Conservation (phyloP, 1,140 invertebrate genomes). For the Aplysia californica region DNA sequence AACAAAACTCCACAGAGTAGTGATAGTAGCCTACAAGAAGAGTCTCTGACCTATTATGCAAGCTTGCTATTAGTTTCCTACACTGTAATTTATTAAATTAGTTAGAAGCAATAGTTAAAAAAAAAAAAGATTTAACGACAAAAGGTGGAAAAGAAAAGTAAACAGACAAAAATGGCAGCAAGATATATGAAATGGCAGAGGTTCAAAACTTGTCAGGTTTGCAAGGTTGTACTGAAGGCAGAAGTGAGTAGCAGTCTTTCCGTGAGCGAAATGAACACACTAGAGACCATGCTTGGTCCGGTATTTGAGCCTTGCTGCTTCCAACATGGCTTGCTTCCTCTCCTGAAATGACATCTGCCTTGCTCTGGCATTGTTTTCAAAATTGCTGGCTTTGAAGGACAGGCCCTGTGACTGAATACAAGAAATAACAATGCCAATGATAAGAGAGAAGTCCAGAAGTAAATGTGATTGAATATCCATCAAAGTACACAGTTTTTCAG, state of each 20-base stretch:
- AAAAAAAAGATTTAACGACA: too few species aligned
- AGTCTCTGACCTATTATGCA: too few species aligned
- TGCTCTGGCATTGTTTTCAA: slow-evolving; percentile 75
- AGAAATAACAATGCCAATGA: background rate
- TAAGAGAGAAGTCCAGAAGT: slow-evolving; percentile 31
- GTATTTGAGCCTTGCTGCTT: slow-evolving; percentile 80
- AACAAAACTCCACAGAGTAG: too few species aligned
- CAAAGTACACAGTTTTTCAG: background rate
- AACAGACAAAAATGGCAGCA: background rate
- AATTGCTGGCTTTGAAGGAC: slow-evolving; percentile 52
- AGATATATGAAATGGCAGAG: background rate
- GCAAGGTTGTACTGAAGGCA: too few species aligned
- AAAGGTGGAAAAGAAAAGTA: too few species aligned
- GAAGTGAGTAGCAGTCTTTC: background rate
- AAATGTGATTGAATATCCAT: slow-evolving; percentile 12
- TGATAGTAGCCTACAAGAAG: too few species aligned
- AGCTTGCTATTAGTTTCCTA: too few species aligned
- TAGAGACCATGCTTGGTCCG: slow-evolving; percentile 78
- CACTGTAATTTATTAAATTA: too few species aligned
- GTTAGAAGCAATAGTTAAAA: too few species aligned
- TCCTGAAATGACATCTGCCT: slow-evolving; percentile 79
- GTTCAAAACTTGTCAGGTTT: too few species aligned
- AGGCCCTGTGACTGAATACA: too few species aligned
- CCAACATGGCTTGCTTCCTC: slow-evolving; percentile 81
- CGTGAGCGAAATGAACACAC: background rate